Percentiles rank a stretch among this genome's conserved stretches.
phyloP scores from a whole-genome alignment of 2,113 vertebrate species.

The Cephalopholis sonnerati region DNA sequence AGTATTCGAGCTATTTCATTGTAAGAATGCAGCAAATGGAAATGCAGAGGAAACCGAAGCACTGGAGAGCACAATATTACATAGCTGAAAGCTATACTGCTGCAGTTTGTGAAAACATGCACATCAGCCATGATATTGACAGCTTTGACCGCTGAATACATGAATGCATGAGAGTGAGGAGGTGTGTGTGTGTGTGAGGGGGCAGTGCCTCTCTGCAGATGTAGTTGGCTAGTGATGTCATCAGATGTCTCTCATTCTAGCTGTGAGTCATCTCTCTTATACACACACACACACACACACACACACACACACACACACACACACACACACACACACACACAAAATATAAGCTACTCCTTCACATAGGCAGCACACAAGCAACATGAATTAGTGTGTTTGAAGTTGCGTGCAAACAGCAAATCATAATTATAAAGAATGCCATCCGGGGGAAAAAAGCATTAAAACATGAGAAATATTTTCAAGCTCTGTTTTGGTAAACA shows the following conservation, averaged over 20 bases:
- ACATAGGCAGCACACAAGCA: neutral
- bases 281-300: neutral
- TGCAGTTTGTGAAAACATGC: neutral
- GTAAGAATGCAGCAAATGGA: neutral
- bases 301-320: conserved; percentile 1
- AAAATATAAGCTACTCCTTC: neutral
- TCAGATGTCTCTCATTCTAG: conserved; percentile 3
- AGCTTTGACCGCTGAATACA: conserved; percentile 14
- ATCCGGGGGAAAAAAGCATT: neutral
- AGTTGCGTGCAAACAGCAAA: neutral
- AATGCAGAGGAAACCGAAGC: neutral
- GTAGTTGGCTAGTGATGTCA: conserved; percentile 44
- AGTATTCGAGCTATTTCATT: neutral
- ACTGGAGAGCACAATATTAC: neutral
- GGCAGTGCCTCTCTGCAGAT: conserved; percentile 23
- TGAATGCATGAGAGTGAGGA: conserved; percentile 9
- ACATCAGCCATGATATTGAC: conserved; percentile 7
- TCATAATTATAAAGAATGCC: neutral
- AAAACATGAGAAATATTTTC: neutral
- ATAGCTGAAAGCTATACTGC: neutral
- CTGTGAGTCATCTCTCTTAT: conserved; percentile 38
- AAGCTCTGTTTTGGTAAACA: conserved; percentile 23
- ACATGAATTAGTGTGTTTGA: neutral
- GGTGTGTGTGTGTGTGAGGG: neutral
- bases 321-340: too few species aligned